Base-by-base conservation (phyloP, 2,113 vertebrate species). In the Thalassoma bifasciatum region DNA sequence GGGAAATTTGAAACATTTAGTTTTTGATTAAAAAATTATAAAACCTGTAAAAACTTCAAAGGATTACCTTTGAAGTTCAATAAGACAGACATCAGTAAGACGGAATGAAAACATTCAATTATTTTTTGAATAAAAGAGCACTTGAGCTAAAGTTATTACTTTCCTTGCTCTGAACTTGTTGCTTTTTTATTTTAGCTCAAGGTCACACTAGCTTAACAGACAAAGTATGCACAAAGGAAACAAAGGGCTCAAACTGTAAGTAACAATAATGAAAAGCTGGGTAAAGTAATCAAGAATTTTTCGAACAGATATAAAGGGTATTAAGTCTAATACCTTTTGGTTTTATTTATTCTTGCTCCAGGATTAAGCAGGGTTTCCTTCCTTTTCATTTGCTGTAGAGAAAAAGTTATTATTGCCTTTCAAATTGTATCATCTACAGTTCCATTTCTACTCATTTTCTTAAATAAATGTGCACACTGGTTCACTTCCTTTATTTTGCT, bases 361-460 rank as follows among this genome's bases (percentile, higher is more conserved):
- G 62, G 69, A 82, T 81, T 81, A 79, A 79, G 61, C 54, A 53
- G 52, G 81, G 69, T 83, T 71, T 52, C 66, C 4, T 14, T 5
- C 66, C 17, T 3, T 70, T 81, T 23, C 23, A 52, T 73, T 34
- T 66, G 54, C 40, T 30, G 68, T 17, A 22, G 59, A 47, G 21
- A 78, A 49, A 46, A 14, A 42, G 37, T 72, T 71, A 53, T 79
- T 76, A 75, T 46, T 61, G 36, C 21, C 68, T 81, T 81, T 75
- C 24, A 65, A 44, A 69, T 70, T 66, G 53, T 40, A 72, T 71
- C 58, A 66, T 76, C 77, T 60, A 72, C 53, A 56, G 0, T 42
- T 10, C 47, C 12, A n/a, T 73, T 76, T 13, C 37, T 47, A 22
- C 56, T 70, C 34, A 66, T 54, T 53, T 47, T 79, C 66, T 69